Base-by-base conservation (phyloP, 1,140 invertebrate genomes). In the Venturia canescens region DNA sequence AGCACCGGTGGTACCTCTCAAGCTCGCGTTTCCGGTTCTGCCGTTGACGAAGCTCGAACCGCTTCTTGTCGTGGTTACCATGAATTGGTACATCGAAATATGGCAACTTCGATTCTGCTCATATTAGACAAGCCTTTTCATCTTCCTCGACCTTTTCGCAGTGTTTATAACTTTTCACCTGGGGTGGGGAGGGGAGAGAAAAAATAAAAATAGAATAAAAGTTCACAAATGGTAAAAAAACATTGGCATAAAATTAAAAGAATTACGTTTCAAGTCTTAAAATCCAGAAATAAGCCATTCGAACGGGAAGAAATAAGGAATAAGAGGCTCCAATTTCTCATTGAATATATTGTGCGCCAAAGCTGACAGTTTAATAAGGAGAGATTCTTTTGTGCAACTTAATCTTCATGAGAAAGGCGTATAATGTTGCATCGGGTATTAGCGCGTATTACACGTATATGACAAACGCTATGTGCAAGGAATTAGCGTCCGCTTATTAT, bases 51-150 rank as follows among this genome's bases (percentile, higher is more conserved):
- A 63, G 23, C 60, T 78, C 34, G 77, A 27, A 50, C 72, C 76
- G 67, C 53, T 71, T 27, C 69, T 70, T 50, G 78, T 78, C 38
- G 76, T 27, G 38, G 67, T 53, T 57, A 82, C 76, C 50, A 82
- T 82, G 78, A 82, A 82, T 78, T 78, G 80, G 57, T 82, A 77
- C 72, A 80, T 81, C 63, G 69, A 81, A 38, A 57, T 57, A 63
- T 23, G 60, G n/a, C 1, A 0, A 63, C n/a, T 6, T 18, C 15
- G 3, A 23, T 11, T 63, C 13, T 63, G 0, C 13, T 1, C 60
- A 63, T 63, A 63, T 23, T 63, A 53, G n/a, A 63, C 23, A 23
- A 13, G 23, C 3, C 23, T 63, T 63, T 63, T 26, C 23, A 23
- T 63, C 60, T 26, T 63, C 5, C 1, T 63, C 27, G n/a, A 53